phyloP scores from a whole-genome alignment of 2,888 invertebrate species.

The Sabellastarte sp. region DNA sequence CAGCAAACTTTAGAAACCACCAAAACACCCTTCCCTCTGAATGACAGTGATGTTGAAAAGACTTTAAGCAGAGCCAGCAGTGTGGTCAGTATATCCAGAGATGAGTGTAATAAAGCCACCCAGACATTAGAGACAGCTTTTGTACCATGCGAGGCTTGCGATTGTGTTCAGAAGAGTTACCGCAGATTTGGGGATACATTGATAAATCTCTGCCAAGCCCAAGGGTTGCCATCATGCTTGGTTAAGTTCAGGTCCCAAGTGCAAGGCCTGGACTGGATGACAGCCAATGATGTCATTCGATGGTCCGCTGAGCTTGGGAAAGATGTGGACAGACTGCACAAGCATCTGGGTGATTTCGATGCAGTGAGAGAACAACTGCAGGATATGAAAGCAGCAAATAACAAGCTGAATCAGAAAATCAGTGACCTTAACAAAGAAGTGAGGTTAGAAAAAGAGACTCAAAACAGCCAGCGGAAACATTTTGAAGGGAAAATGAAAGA shows the following conservation, averaged over 20 bases:
- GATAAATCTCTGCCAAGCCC: constrained; percentile 46
- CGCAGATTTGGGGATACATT: constrained; percentile 45
- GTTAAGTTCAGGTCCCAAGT: constrained; percentile 45
- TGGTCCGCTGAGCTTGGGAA: constrained; percentile 55
- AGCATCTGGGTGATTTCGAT: constrained; percentile 26
- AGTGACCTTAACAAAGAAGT: constrained; percentile 39
- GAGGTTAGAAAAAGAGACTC: constrained; percentile 44
- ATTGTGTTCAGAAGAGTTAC: constrained; percentile 51
- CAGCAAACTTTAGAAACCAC: too few relatives aligned
- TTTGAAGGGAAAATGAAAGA: constrained; percentile 45
- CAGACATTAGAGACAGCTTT: constrained; percentile 59
- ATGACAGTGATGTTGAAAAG: background rate
- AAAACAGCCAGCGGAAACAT: constrained; percentile 35
- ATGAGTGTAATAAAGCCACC: constrained; percentile 51
- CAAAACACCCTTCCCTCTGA: constrained; percentile 2
- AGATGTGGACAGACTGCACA: constrained; percentile 48
- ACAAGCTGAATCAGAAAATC: background rate
- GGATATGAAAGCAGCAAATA: constrained; percentile 26
- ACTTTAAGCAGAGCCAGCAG: background rate
- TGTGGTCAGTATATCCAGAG: constrained; percentile 24
- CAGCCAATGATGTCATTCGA: constrained; percentile 47
- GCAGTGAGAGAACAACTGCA: constrained; percentile 28
- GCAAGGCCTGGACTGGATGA: constrained; percentile 46
- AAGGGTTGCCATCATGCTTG: constrained; percentile 51
- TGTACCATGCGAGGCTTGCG: constrained; percentile 57